Percentiles rank a stretch among this genome's conserved stretches.
phyloP scores from a whole-genome alignment of 2,797 vertebrate species.

The Darevskia mixta region DNA sequence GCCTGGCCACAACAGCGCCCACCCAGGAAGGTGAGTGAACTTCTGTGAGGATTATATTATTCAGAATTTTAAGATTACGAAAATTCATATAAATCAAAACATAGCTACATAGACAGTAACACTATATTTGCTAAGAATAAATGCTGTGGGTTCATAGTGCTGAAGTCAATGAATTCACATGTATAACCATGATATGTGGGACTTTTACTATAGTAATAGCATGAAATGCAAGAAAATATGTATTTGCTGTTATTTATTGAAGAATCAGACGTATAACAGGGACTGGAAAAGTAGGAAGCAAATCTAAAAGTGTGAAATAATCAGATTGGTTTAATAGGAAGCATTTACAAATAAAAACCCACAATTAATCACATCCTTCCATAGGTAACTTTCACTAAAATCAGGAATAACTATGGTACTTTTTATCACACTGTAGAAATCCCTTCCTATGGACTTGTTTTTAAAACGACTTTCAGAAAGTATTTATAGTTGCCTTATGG shows the following conservation, averaged over 20 bases:
- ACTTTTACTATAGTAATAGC: background rate
- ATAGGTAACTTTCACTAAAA: background rate
- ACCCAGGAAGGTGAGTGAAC: no score
- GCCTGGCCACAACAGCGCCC: no score
- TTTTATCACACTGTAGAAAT: background rate
- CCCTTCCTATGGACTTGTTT: background rate
- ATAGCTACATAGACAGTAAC: background rate
- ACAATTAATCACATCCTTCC: background rate
- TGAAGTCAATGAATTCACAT: no score
- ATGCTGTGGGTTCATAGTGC: background rate
- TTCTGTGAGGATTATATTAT: background rate
- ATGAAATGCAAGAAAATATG: background rate
- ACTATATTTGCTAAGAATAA: background rate
- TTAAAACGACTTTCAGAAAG: background rate
- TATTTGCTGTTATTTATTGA: background rate
- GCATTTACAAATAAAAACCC: background rate
- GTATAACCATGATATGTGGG: background rate
- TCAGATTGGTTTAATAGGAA: background rate
- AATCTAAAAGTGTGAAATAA: background rate
- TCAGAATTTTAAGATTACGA: background rate
- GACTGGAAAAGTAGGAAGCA: background rate
- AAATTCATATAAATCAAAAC: background rate
- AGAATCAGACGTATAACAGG: background rate
- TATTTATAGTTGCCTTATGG: background rate
- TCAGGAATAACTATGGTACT: constrained; percentile 11